phyloP scores from a whole-genome alignment of 1,140 invertebrate species.

The Oscheius sp. region DNA sequence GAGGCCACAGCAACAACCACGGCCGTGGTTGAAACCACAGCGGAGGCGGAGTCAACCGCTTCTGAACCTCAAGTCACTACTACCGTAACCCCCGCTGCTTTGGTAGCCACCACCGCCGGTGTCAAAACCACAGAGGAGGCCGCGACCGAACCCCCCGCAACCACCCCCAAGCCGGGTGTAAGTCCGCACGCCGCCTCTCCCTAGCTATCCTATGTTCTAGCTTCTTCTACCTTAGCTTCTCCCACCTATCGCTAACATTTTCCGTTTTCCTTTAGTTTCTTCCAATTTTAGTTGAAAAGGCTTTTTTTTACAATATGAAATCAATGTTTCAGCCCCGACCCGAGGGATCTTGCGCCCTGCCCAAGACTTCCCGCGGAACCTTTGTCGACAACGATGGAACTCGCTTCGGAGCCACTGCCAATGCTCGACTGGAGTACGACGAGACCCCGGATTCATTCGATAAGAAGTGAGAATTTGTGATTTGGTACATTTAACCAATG shows the following conservation, averaged over 20 bases:
- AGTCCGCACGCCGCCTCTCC: background rate
- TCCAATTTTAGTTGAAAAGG: background rate
- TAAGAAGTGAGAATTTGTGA: constrained; percentile 45
- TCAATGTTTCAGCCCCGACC: constrained; percentile 34
- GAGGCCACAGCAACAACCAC: background rate
- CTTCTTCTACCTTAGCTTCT: constrained; percentile 4
- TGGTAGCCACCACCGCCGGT: background rate
- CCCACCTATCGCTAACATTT: background rate
- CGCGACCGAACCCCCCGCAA: background rate
- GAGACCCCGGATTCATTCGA: constrained; percentile 61
- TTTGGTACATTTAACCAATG: constrained; percentile 6
- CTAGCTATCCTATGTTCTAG: background rate
- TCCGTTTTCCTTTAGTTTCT: background rate
- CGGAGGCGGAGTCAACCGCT: too few relatives aligned
- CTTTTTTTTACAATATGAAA: too few relatives aligned
- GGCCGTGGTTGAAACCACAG: too few relatives aligned
- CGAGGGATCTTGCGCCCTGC: constrained; percentile 64
- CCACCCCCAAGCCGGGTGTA: background rate
- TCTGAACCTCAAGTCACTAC: too few relatives aligned
- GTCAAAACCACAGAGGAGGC: too few relatives aligned
- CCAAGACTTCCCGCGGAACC: constrained; percentile 60
- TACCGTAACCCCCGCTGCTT: background rate
- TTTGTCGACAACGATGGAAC: constrained; percentile 50
- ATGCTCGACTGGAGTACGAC: constrained; percentile 71
- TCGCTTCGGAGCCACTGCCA: constrained; percentile 63